Evolutionary conservation across 1,140 invertebrate genomes (phyloP).

Genomic region (Phortica variegata): DNA sequence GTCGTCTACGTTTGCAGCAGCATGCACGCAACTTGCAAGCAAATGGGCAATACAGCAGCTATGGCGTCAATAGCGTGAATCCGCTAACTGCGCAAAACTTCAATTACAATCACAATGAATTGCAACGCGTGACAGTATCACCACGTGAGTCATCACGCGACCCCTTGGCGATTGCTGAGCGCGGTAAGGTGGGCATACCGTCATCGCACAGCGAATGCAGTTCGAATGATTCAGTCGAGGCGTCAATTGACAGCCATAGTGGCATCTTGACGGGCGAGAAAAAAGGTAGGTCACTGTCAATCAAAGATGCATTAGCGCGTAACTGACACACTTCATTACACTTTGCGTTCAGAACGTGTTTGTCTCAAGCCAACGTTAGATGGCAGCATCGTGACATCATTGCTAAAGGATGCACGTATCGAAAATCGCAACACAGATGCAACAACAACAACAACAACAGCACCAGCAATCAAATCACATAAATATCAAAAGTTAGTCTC

Average conservation of each 20-base stretch:
- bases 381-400: slow-evolving; percentile 6
- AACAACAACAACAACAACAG: slow-evolving; percentile 17
- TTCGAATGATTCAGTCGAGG: slow-evolving; percentile 55
- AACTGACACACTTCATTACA: too few species aligned
- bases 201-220: slow-evolving; percentile 56
- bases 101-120: slow-evolving; percentile 43
- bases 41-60: slow-evolving; percentile 36
- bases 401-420: slow-evolving; percentile 30
- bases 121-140: slow-evolving; percentile 46
- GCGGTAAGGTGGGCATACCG: slow-evolving; percentile 55
- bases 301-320: too few species aligned
- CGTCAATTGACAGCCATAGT: slow-evolving; percentile 51
- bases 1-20: slow-evolving; percentile 61
- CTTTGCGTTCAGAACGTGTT: too few species aligned
- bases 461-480: slow-evolving; percentile 12
- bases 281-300: slow-evolving; percentile 40
- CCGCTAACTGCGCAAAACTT: slow-evolving; percentile 40
- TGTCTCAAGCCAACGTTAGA: too few species aligned
- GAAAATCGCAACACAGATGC: slow-evolving; percentile 27
- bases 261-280: slow-evolving; percentile 51
- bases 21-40: slow-evolving; percentile 30
- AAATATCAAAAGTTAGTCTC: slow-evolving; percentile 17
- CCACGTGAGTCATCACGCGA: slow-evolving; percentile 29
- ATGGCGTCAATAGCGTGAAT: slow-evolving; percentile 41
- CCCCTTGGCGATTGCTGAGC: slow-evolving; percentile 51